Evolutionary conservation across 2,888 invertebrate genomes (phyloP).

Genomic region (Diploptera punctata): DNA sequence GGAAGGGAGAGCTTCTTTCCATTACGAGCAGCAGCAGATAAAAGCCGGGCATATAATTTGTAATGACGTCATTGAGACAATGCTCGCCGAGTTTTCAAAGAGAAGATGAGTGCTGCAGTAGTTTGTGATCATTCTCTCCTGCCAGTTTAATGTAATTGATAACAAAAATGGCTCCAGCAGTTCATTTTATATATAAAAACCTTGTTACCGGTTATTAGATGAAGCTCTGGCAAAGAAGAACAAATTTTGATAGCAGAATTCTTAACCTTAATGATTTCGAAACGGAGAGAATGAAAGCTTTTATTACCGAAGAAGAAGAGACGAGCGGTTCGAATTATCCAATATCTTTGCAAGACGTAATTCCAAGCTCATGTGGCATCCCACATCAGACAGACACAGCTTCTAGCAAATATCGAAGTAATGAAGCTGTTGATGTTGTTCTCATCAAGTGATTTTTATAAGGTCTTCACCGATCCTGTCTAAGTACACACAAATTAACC

Average conservation of each 20-base stretch:
- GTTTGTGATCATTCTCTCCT: slow-evolving; percentile 19
- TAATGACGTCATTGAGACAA: too few relatives aligned
- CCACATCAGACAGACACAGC: too few relatives aligned
- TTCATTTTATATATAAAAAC: slow-evolving; percentile 28
- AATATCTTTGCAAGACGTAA: slow-evolving; percentile 18
- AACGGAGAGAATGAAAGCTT: slow-evolving; percentile 18
- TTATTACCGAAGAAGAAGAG: slow-evolving; percentile 13
- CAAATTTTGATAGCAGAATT: slow-evolving; percentile 21
- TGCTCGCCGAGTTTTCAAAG: too few relatives aligned
- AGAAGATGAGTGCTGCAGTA: background rate
- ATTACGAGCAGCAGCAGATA: too few relatives aligned
- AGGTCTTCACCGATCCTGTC: too few relatives aligned
- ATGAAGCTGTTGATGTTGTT: too few relatives aligned
- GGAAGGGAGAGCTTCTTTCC: too few relatives aligned
- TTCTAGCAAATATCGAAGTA: too few relatives aligned
- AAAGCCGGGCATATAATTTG: too few relatives aligned
- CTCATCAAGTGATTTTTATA: too few relatives aligned
- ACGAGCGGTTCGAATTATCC: slow-evolving; percentile 26
- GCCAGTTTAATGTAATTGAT: slow-evolving; percentile 25
- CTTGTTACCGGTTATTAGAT: slow-evolving; percentile 24
- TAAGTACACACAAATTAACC: too few relatives aligned
- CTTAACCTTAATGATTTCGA: slow-evolving; percentile 27
- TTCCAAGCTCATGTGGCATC: too few relatives aligned
- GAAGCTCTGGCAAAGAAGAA: background rate
- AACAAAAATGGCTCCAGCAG: slow-evolving; percentile 20